A percentile compares a stretch with the other conserved stretches of the same genome.
phyloP scores from a whole-genome alignment of 2,113 vertebrate genomes.

The Eonycteris spelaea region DNA sequence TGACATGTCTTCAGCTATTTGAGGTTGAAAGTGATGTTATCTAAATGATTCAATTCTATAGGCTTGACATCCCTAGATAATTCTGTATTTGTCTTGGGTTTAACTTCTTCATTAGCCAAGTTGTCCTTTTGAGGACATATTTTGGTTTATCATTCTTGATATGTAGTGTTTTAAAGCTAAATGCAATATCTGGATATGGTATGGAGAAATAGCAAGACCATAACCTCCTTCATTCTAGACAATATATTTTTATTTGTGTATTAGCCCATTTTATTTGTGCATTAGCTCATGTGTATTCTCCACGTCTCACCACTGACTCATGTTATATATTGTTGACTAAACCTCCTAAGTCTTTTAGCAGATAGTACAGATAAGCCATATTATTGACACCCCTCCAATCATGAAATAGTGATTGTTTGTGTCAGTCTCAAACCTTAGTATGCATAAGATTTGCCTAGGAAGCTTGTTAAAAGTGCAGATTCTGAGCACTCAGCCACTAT shows the following conservation, averaged over 20 bases:
- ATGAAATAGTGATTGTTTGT: constrained; percentile 18
- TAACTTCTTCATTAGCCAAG: background rate
- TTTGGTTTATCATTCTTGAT: constrained; percentile 4
- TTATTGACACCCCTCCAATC: background rate
- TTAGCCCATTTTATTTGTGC: background rate
- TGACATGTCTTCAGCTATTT: background rate
- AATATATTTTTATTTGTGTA: background rate
- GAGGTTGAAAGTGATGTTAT: background rate
- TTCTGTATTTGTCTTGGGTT: constrained; percentile 24
- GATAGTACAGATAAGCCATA: background rate
- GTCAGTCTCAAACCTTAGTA: background rate
- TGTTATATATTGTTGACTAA: background rate
- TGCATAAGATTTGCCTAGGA: background rate
- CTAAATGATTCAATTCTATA: background rate
- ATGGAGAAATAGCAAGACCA: background rate
- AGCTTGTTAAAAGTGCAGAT: background rate
- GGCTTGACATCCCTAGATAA: background rate
- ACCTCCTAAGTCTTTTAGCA: background rate
- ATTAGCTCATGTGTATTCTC: background rate
- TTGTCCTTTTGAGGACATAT: background rate
- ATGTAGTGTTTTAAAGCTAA: background rate
- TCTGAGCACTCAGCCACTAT: background rate
- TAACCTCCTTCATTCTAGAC: background rate
- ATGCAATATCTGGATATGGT: background rate
- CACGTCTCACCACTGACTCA: background rate